Evolutionary conservation across 2,888 invertebrate species (phyloP), one percentile per base, ranked within the genome.

Genomic region (Cephus pygmeus): DNA sequence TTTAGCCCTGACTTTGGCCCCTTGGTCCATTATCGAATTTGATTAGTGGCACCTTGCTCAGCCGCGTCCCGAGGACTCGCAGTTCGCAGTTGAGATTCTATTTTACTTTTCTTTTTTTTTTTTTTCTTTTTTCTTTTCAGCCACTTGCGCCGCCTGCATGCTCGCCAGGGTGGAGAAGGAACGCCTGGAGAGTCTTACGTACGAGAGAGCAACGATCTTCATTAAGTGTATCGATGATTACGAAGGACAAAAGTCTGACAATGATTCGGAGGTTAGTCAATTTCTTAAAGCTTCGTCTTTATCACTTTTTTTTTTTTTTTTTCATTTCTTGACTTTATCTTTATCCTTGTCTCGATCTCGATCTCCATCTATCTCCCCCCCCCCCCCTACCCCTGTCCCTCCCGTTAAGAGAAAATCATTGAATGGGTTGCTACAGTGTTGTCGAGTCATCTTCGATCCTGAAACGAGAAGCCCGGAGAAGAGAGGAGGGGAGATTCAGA

Each of bases 171-270:
- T 88, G 69, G 90, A 90, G 34, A 87, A 88, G 79, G 91, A 91
- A 79, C 86, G 89, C 4, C 79, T 90, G 76, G 89, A 90, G 36
- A 90, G 89, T 78, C 82, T 91, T 31, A 91, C 89, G 79, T 91
- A 91, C 79, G 90, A 91, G 12, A 87, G 88, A 75, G 91, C 90
- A 69, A 87, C 88, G 31, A 91, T 91, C 78, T 91, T 89, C 79
- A 88, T 91, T 71, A 89, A 90, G 75, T 90, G 87, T 77, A 83
- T 90, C 75, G 91, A 91, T 77, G 91, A 91, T 4, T 87, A 81
- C 76, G 91, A 90, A 30, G 90, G 88, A 1, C 81, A 83, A 69
- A 87, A 88, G 74, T 75, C 78, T 34, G 82, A 88, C 79, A 86
- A 83, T 75, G 83, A 86, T 75, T 79, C 75, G 68, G 87, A 88